Conservation (phyloP, 2,888 invertebrate genomes). For the Reticulitermes lucifugus region DNA sequence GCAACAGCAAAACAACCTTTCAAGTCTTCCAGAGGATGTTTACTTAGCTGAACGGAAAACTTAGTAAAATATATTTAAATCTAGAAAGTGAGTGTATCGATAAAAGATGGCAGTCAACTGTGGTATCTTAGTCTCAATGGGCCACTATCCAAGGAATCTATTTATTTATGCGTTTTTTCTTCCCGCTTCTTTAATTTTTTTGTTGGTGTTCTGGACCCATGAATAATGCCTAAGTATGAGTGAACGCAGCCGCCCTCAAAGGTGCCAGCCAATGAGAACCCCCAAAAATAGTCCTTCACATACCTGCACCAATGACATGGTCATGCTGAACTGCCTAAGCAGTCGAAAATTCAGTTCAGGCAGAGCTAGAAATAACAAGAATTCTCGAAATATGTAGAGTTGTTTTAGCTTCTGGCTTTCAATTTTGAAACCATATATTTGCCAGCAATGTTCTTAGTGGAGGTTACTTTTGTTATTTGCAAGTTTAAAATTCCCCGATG, state of each 20-base stretch:
- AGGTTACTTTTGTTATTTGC: too few relatives aligned
- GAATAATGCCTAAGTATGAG: constrained; percentile 13
- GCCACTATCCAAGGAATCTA: not conserved
- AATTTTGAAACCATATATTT: too few relatives aligned
- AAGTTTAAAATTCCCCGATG: too few relatives aligned
- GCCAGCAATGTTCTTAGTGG: too few relatives aligned
- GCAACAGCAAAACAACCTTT: too few relatives aligned
- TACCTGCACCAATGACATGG: not conserved
- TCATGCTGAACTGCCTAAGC: constrained; percentile 5
- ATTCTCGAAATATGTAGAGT: too few relatives aligned
- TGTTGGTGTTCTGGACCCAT: constrained; percentile 10
- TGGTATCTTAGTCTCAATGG: not conserved
- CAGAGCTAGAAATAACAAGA: not conserved
- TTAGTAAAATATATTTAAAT: not conserved
- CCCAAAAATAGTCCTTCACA: constrained; percentile 26
- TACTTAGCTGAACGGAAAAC: not conserved
- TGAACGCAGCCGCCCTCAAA: not conserved
- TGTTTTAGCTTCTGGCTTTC: too few relatives aligned
- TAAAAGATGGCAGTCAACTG: constrained; percentile 12
- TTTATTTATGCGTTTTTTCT: not conserved
- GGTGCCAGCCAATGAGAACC: constrained; percentile 17
- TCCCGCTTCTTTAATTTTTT: not conserved
- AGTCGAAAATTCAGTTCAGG: not conserved
- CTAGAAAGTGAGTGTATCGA: not conserved
- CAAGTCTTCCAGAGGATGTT: too few relatives aligned